Base-by-base conservation (phyloP, 1,140 invertebrate genomes). In the Zaprionus tsacasi region DNA sequence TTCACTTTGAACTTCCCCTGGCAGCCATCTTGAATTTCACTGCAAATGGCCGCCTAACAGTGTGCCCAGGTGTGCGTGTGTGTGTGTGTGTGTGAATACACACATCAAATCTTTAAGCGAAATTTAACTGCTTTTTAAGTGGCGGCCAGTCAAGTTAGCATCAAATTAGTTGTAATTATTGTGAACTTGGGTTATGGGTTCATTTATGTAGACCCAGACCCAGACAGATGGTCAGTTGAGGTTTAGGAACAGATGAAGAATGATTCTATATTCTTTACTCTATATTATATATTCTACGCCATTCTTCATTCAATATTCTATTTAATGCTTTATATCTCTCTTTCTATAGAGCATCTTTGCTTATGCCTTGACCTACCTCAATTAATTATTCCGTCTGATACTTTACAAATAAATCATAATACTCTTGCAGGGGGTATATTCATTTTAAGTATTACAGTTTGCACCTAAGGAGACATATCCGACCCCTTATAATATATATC, bases 71-170 rank as follows among this genome's bases (percentile, higher is more conserved):
- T 38, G 36, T 38, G 33, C 7, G 10, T 10, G 33, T 40, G 45
- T 6, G 30, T 57, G 58, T 54, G 58, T 73, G 48, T 57, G 61
- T 71, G 52, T 70, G 57, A 36, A 58, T 56, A 52, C n/a, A 17
- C 17, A 10, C 7, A 17, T 48, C 8, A 77, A 76, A 52, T 52
- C 58, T 78, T 71, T 43, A 79, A 79, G 59, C 63, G 36, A 67
- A 64, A 57, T 73, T 80, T 70, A 85, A 83, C 50, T 82, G 65
- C 56, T 59, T 56, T 67, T 80, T 70, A 73, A 76, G 65, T 73
- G 68, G 58, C 30, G n/a, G 63, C 33, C 25, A 64, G 71, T 52
- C 56, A 45, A 67, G 15, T 58, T 13, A n/a, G 12, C 36, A 21
- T 66, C 10, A 61, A 74, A 45, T 36, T 58, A 38, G 27, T 43